Evolutionary conservation across 2,888 invertebrate genomes (phyloP).

Genomic region (Bombylius major): DNA sequence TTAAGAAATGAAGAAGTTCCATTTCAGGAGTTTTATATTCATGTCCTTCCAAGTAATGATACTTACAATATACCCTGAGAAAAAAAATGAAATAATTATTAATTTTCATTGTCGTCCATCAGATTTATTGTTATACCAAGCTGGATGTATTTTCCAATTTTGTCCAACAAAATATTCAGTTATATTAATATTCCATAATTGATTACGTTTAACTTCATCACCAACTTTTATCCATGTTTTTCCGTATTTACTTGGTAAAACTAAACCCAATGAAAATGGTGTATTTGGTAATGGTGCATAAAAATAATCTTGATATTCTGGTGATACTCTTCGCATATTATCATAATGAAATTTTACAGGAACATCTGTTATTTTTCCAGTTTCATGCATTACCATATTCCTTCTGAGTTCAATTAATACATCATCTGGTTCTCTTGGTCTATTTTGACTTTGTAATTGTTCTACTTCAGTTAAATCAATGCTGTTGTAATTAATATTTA

Average conservation of each 20-base stretch:
- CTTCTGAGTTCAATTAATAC: constrained; percentile 45
- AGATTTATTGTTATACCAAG: constrained; percentile 45
- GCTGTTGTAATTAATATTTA: constrained; percentile 91
- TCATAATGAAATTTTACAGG: constrained; percentile 74
- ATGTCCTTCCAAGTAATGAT: constrained; percentile 68
- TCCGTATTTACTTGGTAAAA: constrained; percentile 65
- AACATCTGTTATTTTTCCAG: constrained; percentile 51
- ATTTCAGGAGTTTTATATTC: constrained; percentile 60
- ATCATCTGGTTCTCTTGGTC: constrained; percentile 50
- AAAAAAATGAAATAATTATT: background rate
- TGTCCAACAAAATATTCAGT: constrained; percentile 59
- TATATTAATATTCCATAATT: constrained; percentile 53
- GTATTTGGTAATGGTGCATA: constrained; percentile 69
- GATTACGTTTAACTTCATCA: constrained; percentile 58
- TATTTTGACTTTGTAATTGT: constrained; percentile 56
- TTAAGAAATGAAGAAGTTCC: constrained; percentile 62
- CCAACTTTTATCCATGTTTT: constrained; percentile 49
- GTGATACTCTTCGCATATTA: constrained; percentile 68
- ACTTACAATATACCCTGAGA: constrained; percentile 72
- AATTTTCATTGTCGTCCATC: background rate
- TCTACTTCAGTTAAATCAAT: constrained; percentile 93
- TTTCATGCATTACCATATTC: constrained; percentile 56
- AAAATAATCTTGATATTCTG: constrained; percentile 71
- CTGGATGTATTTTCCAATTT: constrained; percentile 70
- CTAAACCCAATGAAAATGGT: constrained; percentile 78